phyloP scores from a whole-genome alignment of 2,113 vertebrate genomes.

The Oxyura jamaicensis region DNA sequence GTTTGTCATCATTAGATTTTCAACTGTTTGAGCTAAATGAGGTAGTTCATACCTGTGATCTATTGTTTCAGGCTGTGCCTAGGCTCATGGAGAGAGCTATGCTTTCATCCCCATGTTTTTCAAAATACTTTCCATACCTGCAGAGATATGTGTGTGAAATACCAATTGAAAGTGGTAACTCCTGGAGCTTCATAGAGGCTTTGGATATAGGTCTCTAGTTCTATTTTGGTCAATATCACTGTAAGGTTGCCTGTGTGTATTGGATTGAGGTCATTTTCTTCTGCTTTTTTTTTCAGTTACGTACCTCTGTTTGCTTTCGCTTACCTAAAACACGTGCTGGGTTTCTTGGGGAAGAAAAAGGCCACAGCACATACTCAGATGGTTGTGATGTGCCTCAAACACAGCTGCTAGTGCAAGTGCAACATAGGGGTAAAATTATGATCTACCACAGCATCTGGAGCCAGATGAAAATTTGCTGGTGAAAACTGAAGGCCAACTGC shows the following conservation, averaged over 20 bases:
- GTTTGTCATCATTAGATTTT: slow-evolving; percentile 57
- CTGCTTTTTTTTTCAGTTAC: background rate
- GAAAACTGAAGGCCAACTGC: background rate
- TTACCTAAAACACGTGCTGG: background rate
- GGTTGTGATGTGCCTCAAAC: background rate
- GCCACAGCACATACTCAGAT: background rate
- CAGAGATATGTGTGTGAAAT: slow-evolving; percentile 45
- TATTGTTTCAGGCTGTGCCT: slow-evolving; percentile 31
- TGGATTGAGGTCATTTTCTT: slow-evolving; percentile 8
- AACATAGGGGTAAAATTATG: background rate
- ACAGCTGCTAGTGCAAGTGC: background rate
- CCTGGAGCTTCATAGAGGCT: slow-evolving; percentile 15
- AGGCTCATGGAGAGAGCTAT: background rate
- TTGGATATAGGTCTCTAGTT: background rate
- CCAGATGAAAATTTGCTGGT: slow-evolving; percentile 5
- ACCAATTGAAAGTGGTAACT: background rate
- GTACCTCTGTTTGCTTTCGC: slow-evolving; percentile 10
- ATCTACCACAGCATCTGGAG: background rate
- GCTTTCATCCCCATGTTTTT: slow-evolving; percentile 14
- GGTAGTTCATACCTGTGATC: background rate
- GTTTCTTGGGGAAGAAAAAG: background rate
- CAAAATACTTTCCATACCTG: slow-evolving; percentile 29
- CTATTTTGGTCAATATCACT: background rate
- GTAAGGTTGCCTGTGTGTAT: background rate
- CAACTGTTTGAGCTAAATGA: slow-evolving; percentile 21